Percentiles rank a stretch among this genome's conserved stretches.
Conservation (phyloP, 2,797 vertebrate species). For the Neomorphus geoffroyi region DNA sequence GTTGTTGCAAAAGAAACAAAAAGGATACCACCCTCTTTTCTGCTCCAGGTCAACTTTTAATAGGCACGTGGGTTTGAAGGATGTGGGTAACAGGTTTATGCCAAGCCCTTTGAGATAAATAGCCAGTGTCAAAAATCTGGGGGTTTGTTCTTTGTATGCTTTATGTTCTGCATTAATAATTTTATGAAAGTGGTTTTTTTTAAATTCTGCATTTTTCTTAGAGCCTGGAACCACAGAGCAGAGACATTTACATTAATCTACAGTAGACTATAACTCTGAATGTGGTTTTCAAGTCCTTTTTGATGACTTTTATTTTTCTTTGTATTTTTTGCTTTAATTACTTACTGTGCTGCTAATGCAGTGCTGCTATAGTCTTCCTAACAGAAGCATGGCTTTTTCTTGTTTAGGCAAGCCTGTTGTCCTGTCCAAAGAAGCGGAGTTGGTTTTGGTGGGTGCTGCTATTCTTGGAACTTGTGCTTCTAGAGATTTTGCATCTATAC, state of each 20-base stretch:
- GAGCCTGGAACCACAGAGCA: not conserved
- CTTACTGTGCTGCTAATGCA: not conserved
- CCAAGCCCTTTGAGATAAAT: not conserved
- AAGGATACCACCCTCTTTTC: not conserved
- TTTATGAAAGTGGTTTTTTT: not conserved
- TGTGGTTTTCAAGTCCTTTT: not conserved
- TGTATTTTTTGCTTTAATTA: not conserved
- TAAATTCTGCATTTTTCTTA: not conserved
- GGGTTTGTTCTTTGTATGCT: not conserved
- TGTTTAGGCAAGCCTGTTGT: constrained; percentile 87
- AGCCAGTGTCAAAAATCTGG: not conserved
- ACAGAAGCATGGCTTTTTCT: constrained; percentile 51
- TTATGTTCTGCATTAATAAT: not conserved
- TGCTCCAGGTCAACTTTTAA: constrained; percentile 27
- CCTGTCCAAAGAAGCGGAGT: constrained; percentile 89
- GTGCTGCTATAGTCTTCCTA: not conserved
- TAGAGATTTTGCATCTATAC: constrained; percentile 85
- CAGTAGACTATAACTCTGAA: not conserved
- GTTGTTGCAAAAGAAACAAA: not conserved
- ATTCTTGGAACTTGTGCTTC: constrained; percentile 93
- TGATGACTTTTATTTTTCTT: not conserved
- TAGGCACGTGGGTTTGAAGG: constrained; percentile 19
- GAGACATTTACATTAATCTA: not conserved
- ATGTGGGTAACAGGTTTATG: constrained; percentile 17
- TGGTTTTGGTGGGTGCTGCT: constrained; percentile 91